A percentile compares a stretch with the other conserved stretches of the same genome.
phyloP scores from a whole-genome alignment of 1,140 invertebrate species.

The Drosophila fuyamai region DNA sequence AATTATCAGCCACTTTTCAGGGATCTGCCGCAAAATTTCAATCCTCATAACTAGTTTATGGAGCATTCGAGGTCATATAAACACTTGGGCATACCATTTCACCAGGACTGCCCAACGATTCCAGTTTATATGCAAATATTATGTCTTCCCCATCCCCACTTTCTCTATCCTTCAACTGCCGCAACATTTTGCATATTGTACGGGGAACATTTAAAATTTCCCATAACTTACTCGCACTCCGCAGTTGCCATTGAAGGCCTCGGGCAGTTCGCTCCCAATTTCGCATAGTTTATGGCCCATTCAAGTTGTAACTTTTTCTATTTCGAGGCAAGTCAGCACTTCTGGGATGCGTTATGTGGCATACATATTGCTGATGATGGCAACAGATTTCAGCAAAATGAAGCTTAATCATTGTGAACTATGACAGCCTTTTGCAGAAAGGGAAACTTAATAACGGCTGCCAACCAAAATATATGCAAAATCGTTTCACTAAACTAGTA shows the following conservation, averaged over 20 bases:
- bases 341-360: slow-evolving; percentile 28
- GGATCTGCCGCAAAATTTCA: background rate
- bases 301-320: slow-evolving; percentile 26
- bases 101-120: slow-evolving; percentile 15
- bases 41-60: slow-evolving; percentile 32
- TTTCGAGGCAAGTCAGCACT: slow-evolving; percentile 35
- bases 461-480: too few species aligned
- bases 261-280: slow-evolving; percentile 5
- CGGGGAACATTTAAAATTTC: slow-evolving; percentile 42
- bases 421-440: background rate
- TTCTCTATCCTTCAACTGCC: too few species aligned
- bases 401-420: slow-evolving; percentile 21
- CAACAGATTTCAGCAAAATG: slow-evolving; percentile 37
- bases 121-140: slow-evolving; percentile 44
- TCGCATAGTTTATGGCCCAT: slow-evolving; percentile 43
- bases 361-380: slow-evolving; percentile 34
- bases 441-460: background rate
- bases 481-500: too few species aligned
- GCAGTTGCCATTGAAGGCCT: slow-evolving; percentile 1
- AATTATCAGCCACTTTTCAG: slow-evolving; percentile 34
- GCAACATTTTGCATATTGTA: slow-evolving; percentile 44
- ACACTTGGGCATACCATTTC: slow-evolving; percentile 26
- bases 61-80: slow-evolving; percentile 23
- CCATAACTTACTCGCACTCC: slow-evolving; percentile 34
- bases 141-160: background rate